Percentiles rank a stretch among this genome's conserved stretches.
Conservation (phyloP, 2,113 vertebrate species). For the Strigops habroptila region DNA sequence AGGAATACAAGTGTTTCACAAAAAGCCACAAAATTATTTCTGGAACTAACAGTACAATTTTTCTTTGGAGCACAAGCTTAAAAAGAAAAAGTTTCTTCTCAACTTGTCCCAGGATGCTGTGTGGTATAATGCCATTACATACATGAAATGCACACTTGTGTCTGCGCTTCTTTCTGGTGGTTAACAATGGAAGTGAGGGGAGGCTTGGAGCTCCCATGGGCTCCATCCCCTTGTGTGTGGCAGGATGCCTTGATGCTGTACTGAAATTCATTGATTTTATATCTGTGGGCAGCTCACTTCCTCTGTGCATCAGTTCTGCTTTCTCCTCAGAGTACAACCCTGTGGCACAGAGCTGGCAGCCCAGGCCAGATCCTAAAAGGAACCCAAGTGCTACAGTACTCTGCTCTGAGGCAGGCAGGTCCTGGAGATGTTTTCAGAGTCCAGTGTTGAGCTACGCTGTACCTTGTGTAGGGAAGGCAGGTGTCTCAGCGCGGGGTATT, state of each 20-base stretch:
- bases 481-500: not conserved
- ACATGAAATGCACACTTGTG: not conserved
- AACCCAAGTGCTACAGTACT: not conserved
- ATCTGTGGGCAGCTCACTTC: not conserved
- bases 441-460: not conserved
- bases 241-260: not conserved
- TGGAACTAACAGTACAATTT: not conserved
- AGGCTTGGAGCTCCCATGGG: not conserved
- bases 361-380: not conserved
- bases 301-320: not conserved
- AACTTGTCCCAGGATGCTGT: not conserved
- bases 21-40: not conserved
- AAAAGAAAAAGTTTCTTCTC: not conserved
- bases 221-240: not conserved
- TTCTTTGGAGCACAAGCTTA: not conserved
- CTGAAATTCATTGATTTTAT: not conserved
- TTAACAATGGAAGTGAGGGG: not conserved
- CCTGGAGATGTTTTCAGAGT: not conserved
- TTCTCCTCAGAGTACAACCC: not conserved
- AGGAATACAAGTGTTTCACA: not conserved
- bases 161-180: not conserved
- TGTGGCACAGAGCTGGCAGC: not conserved
- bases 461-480: not conserved
- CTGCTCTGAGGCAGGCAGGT: not conserved
- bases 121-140: not conserved